Conservation (phyloP, 2,888 invertebrate species). For the Empis stercorea region DNA sequence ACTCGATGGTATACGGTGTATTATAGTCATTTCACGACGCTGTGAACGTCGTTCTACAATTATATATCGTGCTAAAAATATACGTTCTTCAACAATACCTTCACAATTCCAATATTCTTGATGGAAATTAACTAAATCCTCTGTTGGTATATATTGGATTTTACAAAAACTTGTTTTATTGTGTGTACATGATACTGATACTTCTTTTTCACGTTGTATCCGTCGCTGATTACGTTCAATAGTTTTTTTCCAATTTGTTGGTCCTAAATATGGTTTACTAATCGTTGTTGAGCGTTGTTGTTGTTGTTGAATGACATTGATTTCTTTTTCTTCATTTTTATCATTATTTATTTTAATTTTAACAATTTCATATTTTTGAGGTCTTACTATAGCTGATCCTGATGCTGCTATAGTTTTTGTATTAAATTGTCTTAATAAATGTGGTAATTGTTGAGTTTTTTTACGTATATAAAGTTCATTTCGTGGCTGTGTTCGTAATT, state of each 20-base stretch:
- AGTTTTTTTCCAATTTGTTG: not conserved
- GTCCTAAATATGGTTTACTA: not conserved
- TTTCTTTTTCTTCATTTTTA: too few relatives aligned
- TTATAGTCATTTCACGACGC: not conserved
- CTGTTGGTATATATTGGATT: not conserved
- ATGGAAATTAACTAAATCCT: not conserved
- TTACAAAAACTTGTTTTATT: not conserved
- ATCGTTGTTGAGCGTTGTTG: too few relatives aligned
- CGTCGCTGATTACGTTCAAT: not conserved
- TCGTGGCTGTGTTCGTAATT: too few relatives aligned
- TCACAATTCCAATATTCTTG: not conserved
- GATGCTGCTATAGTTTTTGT: too few relatives aligned
- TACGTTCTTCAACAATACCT: not conserved
- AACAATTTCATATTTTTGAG: too few relatives aligned
- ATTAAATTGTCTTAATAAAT: too few relatives aligned
- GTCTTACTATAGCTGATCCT: too few relatives aligned
- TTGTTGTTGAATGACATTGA: too few relatives aligned
- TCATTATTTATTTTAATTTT: too few relatives aligned
- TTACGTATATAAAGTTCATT: too few relatives aligned
- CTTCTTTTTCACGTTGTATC: not conserved
- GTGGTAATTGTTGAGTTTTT: too few relatives aligned
- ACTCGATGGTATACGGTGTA: not conserved
- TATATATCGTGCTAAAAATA: not conserved
- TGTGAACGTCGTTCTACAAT: not conserved
- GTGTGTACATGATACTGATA: not conserved